Conservation (phyloP, 2,888 invertebrate genomes). For the Ophion obscuratus region DNA sequence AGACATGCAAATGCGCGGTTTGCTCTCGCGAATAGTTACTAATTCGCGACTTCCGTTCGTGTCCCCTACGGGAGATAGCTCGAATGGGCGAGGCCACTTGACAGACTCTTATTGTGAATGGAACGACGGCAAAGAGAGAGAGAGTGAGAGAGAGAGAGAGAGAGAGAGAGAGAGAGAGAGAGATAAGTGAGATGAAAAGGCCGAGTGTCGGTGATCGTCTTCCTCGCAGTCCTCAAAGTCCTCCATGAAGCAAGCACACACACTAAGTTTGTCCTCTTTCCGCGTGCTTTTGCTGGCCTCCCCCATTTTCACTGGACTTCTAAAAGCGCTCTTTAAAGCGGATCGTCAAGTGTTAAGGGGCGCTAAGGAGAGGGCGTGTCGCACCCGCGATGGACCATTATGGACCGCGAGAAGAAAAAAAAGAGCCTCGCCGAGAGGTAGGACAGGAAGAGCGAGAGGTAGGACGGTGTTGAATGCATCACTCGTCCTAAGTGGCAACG, state of each 20-base stretch:
- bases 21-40: conserved; percentile 50
- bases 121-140: conserved; percentile 5
- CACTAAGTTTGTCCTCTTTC: not conserved
- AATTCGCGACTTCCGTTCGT: conserved; percentile 64
- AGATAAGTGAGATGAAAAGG: conserved; percentile 34
- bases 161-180: conserved; percentile 9
- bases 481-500: conserved; percentile 79
- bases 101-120: conserved; percentile 40
- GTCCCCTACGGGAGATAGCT: conserved; percentile 9
- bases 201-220: conserved; percentile 12
- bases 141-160: conserved; percentile 25
- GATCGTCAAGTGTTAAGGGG: conserved; percentile 80
- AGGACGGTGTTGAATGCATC: conserved; percentile 74
- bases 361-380: conserved; percentile 81
- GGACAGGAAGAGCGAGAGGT: conserved; percentile 1
- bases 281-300: not conserved
- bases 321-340: conserved; percentile 72
- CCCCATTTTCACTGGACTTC: conserved; percentile 52
- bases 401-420: conserved; percentile 69
- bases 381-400: conserved; percentile 67
- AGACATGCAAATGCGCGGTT: conserved; percentile 36
- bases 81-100: conserved; percentile 28
- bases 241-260: conserved; percentile 53
- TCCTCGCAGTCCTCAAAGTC: conserved; percentile 16
- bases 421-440: conserved; percentile 19